Base-by-base conservation (phyloP, 2,888 invertebrate species). In the Eurytoma californica region DNA sequence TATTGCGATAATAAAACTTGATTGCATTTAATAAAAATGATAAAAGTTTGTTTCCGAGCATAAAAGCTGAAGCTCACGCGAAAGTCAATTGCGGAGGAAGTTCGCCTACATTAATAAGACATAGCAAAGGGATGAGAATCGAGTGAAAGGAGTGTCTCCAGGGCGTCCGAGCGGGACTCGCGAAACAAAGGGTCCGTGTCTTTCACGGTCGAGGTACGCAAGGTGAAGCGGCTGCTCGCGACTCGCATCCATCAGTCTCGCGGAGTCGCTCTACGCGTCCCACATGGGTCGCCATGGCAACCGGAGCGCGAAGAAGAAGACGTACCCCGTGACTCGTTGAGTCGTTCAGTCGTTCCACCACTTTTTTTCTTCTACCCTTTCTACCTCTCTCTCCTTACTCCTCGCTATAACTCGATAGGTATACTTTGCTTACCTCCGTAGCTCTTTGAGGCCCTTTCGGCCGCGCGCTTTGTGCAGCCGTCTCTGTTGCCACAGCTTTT, bases 251-350 rank as follows among this genome's bases (percentile, higher is more conserved):
- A 51, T 72, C 61, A 53, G 14, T 55, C 18, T 0, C 5, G 3
- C 5, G 3, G 1, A 49, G 20, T 18, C 1, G 28, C 24, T 16
- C 4, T 14, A 16, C 14, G 39, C 30, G 63, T 9, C 39, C 63
- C 49, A 72, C 53, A 65, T 63, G 72, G 24, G 55, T 72, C 51
- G 55, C 63, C 63, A 72, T 72, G 63, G 20, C 55, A 39, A 72
- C 39, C 39, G 7, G 7, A 9, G 7, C 39, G 39, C 39, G 39
- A 39, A 39, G 39, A 39, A 39, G 9, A 39, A 39, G 39, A 39
- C 39, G 39, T 9, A 39, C 7, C 39, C 39, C 39, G 39, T 61
- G 55, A 28, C 13, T 9, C 39, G 9, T 7, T 61, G 55, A 28
- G 13, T 16, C 30, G 60, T 55, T 39, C 1, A 28, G 12, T 16